Evolutionary conservation across 2,888 invertebrate species (phyloP).

Genomic region (Drosophila cognata): DNA sequence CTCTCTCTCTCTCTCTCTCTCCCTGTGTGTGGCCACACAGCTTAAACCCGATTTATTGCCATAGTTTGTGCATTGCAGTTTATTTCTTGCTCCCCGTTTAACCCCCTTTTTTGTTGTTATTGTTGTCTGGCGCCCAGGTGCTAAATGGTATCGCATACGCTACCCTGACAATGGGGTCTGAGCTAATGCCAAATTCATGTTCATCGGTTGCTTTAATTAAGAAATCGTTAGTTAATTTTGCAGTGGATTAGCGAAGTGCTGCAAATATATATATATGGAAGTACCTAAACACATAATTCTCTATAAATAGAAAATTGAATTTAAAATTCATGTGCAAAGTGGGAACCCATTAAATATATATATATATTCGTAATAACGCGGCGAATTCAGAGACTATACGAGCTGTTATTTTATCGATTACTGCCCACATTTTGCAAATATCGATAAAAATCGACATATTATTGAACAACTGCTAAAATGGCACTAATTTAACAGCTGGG

Average conservation of each 20-base stretch:
- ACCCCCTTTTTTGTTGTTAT: conserved; percentile 1
- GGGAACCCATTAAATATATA: not conserved
- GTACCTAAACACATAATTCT: not conserved
- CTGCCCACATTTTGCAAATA: not conserved
- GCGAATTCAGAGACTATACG: not conserved
- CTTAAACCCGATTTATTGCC: conserved; percentile 64
- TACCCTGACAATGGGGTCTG: conserved; percentile 23
- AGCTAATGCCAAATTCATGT: conserved; percentile 30
- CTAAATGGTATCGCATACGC: conserved; percentile 37
- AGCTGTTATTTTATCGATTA: not conserved
- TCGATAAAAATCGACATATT: not conserved
- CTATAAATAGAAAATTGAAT: not conserved
- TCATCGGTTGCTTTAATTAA: conserved; percentile 5
- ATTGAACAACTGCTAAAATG: not conserved
- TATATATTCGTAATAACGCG: not conserved
- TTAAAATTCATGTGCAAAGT: not conserved
- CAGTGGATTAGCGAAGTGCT: not conserved
- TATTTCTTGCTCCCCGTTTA: conserved; percentile 18
- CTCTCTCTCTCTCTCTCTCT: not conserved
- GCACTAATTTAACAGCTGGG: not conserved
- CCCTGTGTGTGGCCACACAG: conserved; percentile 27
- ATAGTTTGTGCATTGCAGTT: conserved; percentile 61
- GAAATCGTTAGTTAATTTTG: conserved; percentile 5
- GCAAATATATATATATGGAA: not conserved
- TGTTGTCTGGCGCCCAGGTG: conserved; percentile 45